Evolutionary conservation across 2,888 invertebrate genomes (phyloP).

Genomic region (Cactoblastis cactorum): DNA sequence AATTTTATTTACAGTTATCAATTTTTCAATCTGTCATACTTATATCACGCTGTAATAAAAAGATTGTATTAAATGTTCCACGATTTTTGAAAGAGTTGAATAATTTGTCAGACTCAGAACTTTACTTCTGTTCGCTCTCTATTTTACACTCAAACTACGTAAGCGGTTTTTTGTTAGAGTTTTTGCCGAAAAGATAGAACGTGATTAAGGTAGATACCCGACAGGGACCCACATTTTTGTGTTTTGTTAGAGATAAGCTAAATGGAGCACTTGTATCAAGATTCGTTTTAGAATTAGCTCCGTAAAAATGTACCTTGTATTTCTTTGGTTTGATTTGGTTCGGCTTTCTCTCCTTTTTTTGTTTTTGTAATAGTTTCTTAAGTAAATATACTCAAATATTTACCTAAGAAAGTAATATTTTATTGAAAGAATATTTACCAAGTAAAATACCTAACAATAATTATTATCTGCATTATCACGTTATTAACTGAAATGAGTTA

Average conservation of each 20-base stretch:
- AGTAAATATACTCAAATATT: no score
- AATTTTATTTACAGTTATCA: no score
- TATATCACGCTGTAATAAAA: no score
- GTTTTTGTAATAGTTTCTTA: background rate
- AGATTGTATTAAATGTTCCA: no score
- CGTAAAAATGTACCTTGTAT: background rate
- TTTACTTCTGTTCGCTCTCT: background rate
- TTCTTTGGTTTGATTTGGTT: background rate
- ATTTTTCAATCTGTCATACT: no score
- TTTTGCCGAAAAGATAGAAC: slow-evolving; percentile 10
- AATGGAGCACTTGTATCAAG: slow-evolving; percentile 7
- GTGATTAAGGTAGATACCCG: slow-evolving; percentile 7
- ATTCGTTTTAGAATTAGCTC: slow-evolving; percentile 4
- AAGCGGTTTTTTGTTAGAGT: slow-evolving; percentile 8
- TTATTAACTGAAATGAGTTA: no score
- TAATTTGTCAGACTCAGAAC: background rate
- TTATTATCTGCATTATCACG: no score
- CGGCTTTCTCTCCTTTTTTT: background rate
- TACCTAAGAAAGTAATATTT: no score
- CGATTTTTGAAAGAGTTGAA: no score
- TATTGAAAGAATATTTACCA: no score
- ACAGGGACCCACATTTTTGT: slow-evolving; percentile 1
- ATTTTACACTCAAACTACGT: background rate
- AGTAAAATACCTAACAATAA: no score
- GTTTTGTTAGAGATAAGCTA: slow-evolving; percentile 13